Percentiles rank a stretch among this genome's conserved stretches.
These are phyloP conservation scores for Eutrigla gurnardus DNA, from an alignment of 2,797 vertebrate species.

Conservation along the genomic window DNA sequence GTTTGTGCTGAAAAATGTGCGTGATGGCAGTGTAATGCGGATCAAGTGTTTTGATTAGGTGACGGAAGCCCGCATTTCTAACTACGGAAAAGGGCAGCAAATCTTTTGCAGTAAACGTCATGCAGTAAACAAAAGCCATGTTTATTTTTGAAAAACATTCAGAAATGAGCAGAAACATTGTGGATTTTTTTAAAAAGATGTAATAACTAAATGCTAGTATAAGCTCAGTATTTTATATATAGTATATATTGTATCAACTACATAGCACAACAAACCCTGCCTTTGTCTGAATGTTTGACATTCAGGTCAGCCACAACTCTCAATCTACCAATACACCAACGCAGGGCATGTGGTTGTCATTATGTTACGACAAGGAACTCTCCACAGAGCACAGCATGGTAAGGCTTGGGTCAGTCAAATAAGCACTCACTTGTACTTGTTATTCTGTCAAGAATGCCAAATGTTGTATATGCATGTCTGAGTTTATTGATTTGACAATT, in stretches of 20 bases:
- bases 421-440: background rate
- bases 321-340: slow-evolving; percentile 43
- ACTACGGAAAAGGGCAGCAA: too few species aligned
- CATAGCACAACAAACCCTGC: slow-evolving; percentile 63
- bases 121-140: too few species aligned
- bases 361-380: slow-evolving; percentile 44
- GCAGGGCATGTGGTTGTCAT: slow-evolving; percentile 71
- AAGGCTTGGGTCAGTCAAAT: background rate
- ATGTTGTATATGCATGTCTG: too few species aligned
- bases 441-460: background rate
- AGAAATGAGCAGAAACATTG: background rate
- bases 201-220: background rate
- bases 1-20: too few species aligned
- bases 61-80: too few species aligned
- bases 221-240: background rate
- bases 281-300: slow-evolving; percentile 71
- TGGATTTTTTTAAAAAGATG: background rate
- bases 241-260: background rate
- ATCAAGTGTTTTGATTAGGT: too few species aligned
- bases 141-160: background rate
- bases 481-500: too few species aligned
- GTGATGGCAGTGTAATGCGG: too few species aligned
- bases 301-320: slow-evolving; percentile 42
- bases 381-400: background rate
- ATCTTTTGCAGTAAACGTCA: too few species aligned